Base-by-base conservation (phyloP, 1,140 invertebrate genomes). In the Pachyrhynchus sulphureomaculatus region DNA sequence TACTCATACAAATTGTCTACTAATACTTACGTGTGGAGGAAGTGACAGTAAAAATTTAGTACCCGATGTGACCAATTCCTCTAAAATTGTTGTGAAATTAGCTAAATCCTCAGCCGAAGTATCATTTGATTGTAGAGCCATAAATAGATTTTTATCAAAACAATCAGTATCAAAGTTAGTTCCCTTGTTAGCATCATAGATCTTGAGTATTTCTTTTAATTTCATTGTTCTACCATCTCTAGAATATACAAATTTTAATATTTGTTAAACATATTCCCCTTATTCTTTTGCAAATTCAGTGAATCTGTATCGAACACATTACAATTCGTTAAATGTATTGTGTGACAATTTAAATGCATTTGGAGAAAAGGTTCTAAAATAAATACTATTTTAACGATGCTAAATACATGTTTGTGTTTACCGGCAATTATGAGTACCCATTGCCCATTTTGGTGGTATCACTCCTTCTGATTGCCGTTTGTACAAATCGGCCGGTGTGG, bases 381-480 rank as follows among this genome's bases (percentile, higher is more conserved):
- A n/a, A n/a, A n/a, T n/a, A n/a, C n/a, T n/a, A n/a, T n/a, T n/a
- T n/a, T n/a, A n/a, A n/a, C n/a, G n/a, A n/a, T n/a, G n/a, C n/a
- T n/a, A n/a, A n/a, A n/a, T n/a, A n/a, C n/a, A n/a, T n/a, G n/a
- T n/a, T n/a, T n/a, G n/a, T n/a, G n/a, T n/a, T 62, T 69, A 77
- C 75, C 75, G 74, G 65, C 76, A 77, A 60, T 76, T 68, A 63
- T 77, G 73, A 32, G 67, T 63, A 55, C 70, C 68, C 12, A 76
- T 42, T 0, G 60, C 48, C 74, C 72, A 74, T 37, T 67, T 54
- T 4, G 71, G 69, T 44, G 44, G 24, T 6, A 29, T 42, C 6
- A 13, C 13, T 18, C 54, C 18, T 21, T 61, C 21, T 4, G 34
- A 17, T 48, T 61, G 52, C n/a, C 41, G 34, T 15, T 61, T n/a